A percentile compares a stretch with the other conserved stretches of the same genome.
Conservation (phyloP, 2,797 vertebrate species). For the Cetoscarus ocellatus region DNA sequence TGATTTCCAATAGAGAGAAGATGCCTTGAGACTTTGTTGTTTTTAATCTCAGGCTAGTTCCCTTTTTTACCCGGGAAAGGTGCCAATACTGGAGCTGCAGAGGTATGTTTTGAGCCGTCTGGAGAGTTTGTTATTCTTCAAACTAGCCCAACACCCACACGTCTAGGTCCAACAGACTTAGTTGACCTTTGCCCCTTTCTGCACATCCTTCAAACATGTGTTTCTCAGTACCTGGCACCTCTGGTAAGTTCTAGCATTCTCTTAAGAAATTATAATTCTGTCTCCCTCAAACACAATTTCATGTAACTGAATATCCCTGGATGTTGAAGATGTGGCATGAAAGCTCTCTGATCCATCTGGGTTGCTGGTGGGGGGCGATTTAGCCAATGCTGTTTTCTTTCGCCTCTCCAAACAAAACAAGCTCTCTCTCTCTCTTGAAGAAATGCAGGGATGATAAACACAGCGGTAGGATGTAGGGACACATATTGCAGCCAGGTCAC, state of each 20-base stretch:
- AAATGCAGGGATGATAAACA: slow-evolving; percentile 79
- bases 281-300: slow-evolving; percentile 31
- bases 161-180: slow-evolving; percentile 42
- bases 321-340: slow-evolving; percentile 47
- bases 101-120: slow-evolving; percentile 37
- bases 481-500: slow-evolving; percentile 68
- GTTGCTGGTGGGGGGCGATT: slow-evolving; percentile 61
- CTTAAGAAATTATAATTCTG: slow-evolving; percentile 8
- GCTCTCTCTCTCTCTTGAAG: slow-evolving; percentile 60
- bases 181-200: slow-evolving; percentile 49
- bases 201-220: slow-evolving; percentile 22
- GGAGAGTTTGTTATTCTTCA: slow-evolving; percentile 57
- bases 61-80: slow-evolving; percentile 35
- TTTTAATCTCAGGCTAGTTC: slow-evolving; percentile 39
- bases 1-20: slow-evolving; percentile 64
- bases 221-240: slow-evolving; percentile 18
- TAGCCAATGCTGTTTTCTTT: slow-evolving; percentile 73
- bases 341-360: slow-evolving; percentile 74
- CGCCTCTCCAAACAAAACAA: slow-evolving; percentile 82
- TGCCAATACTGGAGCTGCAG: slow-evolving; percentile 22
- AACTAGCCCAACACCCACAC: slow-evolving; percentile 44
- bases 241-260: slow-evolving; percentile 12
- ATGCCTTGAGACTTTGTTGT: slow-evolving; percentile 55
- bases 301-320: slow-evolving; percentile 28
- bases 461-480: slow-evolving; percentile 67